These are phyloP conservation scores for Ceyx margarethae DNA, from an alignment of 2,113 vertebrate species.

Conservation along the genomic window DNA sequence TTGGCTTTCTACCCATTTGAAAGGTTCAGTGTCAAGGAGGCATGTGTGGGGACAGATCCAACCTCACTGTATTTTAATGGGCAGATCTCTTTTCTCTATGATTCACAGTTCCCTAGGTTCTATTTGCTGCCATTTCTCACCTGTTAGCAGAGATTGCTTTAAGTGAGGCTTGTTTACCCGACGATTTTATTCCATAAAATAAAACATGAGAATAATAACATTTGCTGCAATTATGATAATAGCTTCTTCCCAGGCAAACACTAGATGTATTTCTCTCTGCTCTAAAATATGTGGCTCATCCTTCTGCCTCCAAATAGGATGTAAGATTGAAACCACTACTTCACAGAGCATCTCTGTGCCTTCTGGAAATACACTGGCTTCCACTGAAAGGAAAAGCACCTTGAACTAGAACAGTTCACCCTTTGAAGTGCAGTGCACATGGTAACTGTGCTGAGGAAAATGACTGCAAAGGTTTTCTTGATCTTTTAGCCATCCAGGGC, in stretches of 20 bases:
- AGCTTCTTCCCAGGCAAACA: neutral
- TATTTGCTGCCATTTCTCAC: neutral
- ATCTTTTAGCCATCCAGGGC: slow-evolving; percentile 37
- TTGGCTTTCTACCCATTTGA: neutral
- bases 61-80: neutral
- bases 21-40: neutral
- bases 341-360: neutral
- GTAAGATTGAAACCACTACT: neutral
- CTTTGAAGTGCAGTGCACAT: neutral
- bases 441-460: slow-evolving; percentile 46
- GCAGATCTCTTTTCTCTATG: fast-evolving
- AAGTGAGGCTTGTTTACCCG: neutral
- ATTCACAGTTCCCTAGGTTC: neutral
- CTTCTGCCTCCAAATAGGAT: neutral
- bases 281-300: neutral
- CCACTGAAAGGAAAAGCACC: slow-evolving; percentile 5
- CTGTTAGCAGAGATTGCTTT: neutral
- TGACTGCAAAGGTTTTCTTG: slow-evolving; percentile 41
- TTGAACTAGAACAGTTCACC: neutral
- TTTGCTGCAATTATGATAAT: neutral
- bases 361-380: neutral
- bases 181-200: neutral
- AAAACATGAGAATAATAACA: neutral
- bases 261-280: neutral
- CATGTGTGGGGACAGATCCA: neutral